Percentiles rank a stretch among this genome's conserved stretches.
Conservation (phyloP, 1,140 invertebrate genomes). For the Hylaeus anthracinus region DNA sequence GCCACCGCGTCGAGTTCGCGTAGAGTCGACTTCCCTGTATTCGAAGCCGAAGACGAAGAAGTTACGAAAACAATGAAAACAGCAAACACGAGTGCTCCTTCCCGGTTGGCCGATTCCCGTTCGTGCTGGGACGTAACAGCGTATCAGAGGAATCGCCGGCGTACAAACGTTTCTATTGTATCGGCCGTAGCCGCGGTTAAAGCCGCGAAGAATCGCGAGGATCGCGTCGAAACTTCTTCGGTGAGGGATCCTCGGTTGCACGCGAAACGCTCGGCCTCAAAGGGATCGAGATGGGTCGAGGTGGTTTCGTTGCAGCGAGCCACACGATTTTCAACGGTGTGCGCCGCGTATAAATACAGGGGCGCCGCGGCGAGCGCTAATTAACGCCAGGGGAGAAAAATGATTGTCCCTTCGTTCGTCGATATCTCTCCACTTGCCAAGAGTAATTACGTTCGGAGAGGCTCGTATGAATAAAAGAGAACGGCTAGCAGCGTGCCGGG, state of each 20-base stretch:
- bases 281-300: not conserved
- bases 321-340: slow-evolving; percentile 2
- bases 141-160: slow-evolving; percentile 15
- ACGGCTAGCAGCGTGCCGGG: slow-evolving; percentile 18
- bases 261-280: not conserved
- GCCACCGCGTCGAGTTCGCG: too few species aligned
- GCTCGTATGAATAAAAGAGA: slow-evolving; percentile 31
- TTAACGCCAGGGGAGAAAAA: slow-evolving; percentile 32
- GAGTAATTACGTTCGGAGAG: slow-evolving; percentile 33
- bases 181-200: not conserved
- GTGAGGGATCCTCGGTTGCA: not conserved
- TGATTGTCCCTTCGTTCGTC: slow-evolving; percentile 26
- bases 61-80: not conserved
- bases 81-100: not conserved
- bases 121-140: not conserved
- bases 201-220: slow-evolving; percentile 9
- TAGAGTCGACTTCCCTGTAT: too few species aligned
- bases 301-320: not conserved
- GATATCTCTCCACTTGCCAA: slow-evolving; percentile 37
- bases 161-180: slow-evolving; percentile 17
- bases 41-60: not conserved
- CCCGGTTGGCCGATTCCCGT: not conserved
- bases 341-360: slow-evolving; percentile 5
- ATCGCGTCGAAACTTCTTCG: not conserved
- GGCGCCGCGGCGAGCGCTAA: slow-evolving; percentile 3